Base-by-base conservation (phyloP, 2,797 vertebrate genomes). In the Chlorospingus flavigularis region DNA sequence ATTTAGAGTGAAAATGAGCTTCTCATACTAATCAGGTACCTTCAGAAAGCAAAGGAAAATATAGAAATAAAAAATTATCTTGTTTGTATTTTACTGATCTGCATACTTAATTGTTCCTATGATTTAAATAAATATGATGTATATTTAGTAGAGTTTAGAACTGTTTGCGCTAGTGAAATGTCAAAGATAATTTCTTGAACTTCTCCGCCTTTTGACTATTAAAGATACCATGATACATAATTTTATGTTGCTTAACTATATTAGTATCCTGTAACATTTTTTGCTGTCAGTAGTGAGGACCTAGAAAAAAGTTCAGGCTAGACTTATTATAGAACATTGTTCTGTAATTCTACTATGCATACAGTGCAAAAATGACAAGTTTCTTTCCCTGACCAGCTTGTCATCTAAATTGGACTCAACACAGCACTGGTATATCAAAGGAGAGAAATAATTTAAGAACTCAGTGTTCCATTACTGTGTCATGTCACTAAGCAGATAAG, bases 401-500 rank as follows among this genome's bases (percentile, higher is more conserved):
- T 82, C 54, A 33, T 77, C 57, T 90, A 58, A 90, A 91, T 71
- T 75, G 39, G 11, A 47, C 39, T 94, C 54, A 47, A 11, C 21
- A 21, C 13, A 47, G 18, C 63, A 18, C 30, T 94, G 39, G 13
- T 90, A 6, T 86, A 83, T 94, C 72, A 83, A 90, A 94, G 75
- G 24, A 91, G 65, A 83, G 55, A 61, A 80, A 62, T 55, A 91
- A 87, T 87, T 86, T 58, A 89, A 74, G 72, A 79, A 65, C 79
- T 57, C 23, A 2, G 82, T 57, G 72, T 87, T 93, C 89, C 28
- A 11, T 72, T 87, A 53, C 43, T 65, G 55, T 87, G 84, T 77
- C 53, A 78, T 94, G 68, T 82, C 53, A 60, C 81, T 85, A 75
- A 90, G 65, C 61, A 92, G 92, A 90, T 93, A 91, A 92, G 75